Evolutionary conservation across 2,113 vertebrate species (phyloP), one percentile per base, ranked within the genome.

Genomic region (Microcebus jonahi): DNA sequence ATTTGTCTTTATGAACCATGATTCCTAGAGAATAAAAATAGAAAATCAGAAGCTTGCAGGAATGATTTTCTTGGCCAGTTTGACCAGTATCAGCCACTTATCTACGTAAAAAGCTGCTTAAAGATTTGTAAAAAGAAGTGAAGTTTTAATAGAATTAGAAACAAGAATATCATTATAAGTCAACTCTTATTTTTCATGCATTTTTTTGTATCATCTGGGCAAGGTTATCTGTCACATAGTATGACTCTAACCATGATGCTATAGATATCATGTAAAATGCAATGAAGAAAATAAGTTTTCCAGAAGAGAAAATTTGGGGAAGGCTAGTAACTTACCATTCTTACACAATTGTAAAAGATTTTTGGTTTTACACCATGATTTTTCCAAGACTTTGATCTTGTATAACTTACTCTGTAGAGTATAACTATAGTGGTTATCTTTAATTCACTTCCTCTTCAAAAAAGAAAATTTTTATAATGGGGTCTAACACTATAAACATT

Each of bases 121-220:
- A 98, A 97, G 84, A 96, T 97, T 68, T 94, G 92, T 91, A 59
- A 36, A 53, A 42, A 55, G 34, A 63, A 23, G 25, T 75, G 17
- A 97, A 97, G 92, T 79, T 90, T 96, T 97, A 97, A 94, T 97
- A 95, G 5, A 83, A 82, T 76, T 93, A 96, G 93, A 71, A 97
- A n/a, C 23, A 76, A 85, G 53, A 97, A 65, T 84, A 59, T 53
- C 75, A 75, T 48, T 91, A 95, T 95, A 97, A 98, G 48, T 55
- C 93, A 94, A 91, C 13, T 97, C 13, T 97, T 97, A 88, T 97
- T 98, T 97, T 97, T 93, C 73, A 20, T 95, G 59, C 81, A 79
- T 85, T 94, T 92, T 73, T 97, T 91, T 81, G 14, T 95, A 87
- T 91, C 93, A 93, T 90, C 95, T 98, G 39, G 77, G 29, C 91